Base-by-base conservation (phyloP, 1,140 invertebrate species). In the Zaprionus vittiger region DNA sequence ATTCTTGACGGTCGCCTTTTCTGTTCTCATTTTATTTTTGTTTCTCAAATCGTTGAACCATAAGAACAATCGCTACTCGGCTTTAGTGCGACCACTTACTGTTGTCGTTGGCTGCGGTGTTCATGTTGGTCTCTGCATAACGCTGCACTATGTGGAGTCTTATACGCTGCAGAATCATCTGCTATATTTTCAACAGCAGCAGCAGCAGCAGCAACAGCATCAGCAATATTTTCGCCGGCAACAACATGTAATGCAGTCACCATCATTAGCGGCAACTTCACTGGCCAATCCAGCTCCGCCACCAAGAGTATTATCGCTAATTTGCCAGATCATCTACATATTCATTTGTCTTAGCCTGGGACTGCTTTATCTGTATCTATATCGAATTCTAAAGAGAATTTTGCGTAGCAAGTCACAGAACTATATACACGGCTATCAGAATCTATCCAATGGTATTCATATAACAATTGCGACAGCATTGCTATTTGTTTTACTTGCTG, bases 391-490 rank as follows among this genome's bases (percentile, higher is more conserved):
- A 26, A 95, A 95, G 78, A 94, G 95, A 57, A 94, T 95, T 26
- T 82, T 96, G 26, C 94, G 95, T 61, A 95, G 95, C 83, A 96
- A 96, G 86, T 95, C 94, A 47, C 95, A 95, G 70, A 95, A 95
- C 28, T 94, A 95, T 64, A 95, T 95, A 61, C 95, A 95, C 80
- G 95, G 95, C 79, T 94, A 94, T 80, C 95, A 95, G 77, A 95
- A 95, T 90, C 93, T 97, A 0, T 95, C 95, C 54, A 96, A 96
- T 76, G 97, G 97, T 2, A 97, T 98, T 34, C 96, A 97, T 69
- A 96, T 98, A 37, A 98, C 97, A 12, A 95, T 98, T 63, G 96
- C 97, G 0, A 96, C 96, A 0, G 96, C 97, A 1, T 93, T 98
- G 63, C 93, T 98, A 12, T 97, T 97, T 90, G 94, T 98, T 20